Conservation (phyloP, 2,888 invertebrate genomes). For the Orthosia gothica region DNA sequence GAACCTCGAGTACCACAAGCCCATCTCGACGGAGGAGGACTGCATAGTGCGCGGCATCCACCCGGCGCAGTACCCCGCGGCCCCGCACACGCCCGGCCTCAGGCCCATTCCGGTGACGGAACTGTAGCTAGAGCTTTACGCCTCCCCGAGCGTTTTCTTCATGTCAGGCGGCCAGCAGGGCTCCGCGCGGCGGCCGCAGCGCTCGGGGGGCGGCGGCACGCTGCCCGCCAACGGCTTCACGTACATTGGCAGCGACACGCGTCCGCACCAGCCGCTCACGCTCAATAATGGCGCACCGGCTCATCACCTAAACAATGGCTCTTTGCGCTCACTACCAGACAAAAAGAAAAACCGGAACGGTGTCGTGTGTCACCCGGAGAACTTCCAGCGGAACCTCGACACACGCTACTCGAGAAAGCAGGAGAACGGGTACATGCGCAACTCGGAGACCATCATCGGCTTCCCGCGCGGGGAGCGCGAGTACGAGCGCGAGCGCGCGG, state of each 20-base stretch:
- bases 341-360: slow-evolving; percentile 89
- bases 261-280: slow-evolving; percentile 88
- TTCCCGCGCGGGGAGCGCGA: slow-evolving; percentile 84
- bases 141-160: slow-evolving; percentile 96
- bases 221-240: slow-evolving; percentile 95
- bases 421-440: slow-evolving; percentile 89
- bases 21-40: slow-evolving; percentile 96
- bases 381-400: slow-evolving; percentile 90
- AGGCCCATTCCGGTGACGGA: slow-evolving; percentile 97
- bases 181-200: slow-evolving; percentile 88
- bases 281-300: slow-evolving; percentile 90
- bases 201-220: slow-evolving; percentile 91
- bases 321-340: slow-evolving; percentile 88
- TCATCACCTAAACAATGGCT: slow-evolving; percentile 89
- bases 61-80: slow-evolving; percentile 89
- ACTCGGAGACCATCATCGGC: slow-evolving; percentile 87
- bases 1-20: slow-evolving; percentile 97
- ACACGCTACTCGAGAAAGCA: slow-evolving; percentile 89
- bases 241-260: slow-evolving; percentile 94
- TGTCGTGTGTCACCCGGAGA: slow-evolving; percentile 87
- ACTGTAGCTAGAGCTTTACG: slow-evolving; percentile 99
- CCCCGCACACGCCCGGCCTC: slow-evolving; percentile 89
- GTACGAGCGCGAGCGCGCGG: slow-evolving; percentile 79
- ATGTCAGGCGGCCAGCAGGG: slow-evolving; percentile 92
- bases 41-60: slow-evolving; percentile 94